Percentiles rank a stretch among this genome's conserved stretches.
Conservation (phyloP, 1,140 invertebrate genomes). For the Nixonia krombeini region DNA sequence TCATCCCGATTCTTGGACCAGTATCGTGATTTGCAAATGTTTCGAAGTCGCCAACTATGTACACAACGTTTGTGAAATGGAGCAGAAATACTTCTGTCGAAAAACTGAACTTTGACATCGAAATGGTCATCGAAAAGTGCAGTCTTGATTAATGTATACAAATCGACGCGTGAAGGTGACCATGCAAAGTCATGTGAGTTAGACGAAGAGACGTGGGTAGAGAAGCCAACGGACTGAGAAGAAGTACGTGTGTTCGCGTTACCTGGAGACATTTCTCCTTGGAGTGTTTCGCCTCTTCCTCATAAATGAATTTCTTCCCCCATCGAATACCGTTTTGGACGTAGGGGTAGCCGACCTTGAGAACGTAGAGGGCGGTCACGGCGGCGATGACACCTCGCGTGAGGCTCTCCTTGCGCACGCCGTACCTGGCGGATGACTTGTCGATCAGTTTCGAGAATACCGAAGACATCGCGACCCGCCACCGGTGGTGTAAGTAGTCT, state of each 20-base stretch:
- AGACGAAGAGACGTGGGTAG: too few species aligned
- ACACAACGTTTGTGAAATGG: too few species aligned
- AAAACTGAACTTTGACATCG: too few species aligned
- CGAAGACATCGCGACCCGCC: slow-evolving; percentile 72
- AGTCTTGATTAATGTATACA: too few species aligned
- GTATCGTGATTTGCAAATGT: too few species aligned
- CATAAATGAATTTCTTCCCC: slow-evolving; percentile 48
- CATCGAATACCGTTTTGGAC: slow-evolving; percentile 46
- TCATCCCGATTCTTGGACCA: too few species aligned
- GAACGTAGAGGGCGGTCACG: slow-evolving; percentile 68
- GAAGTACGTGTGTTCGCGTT: slow-evolving; percentile 5
- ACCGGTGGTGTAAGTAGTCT: slow-evolving; percentile 24
- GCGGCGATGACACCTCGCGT: slow-evolving; percentile 74
- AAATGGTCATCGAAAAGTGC: too few species aligned
- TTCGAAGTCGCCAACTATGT: too few species aligned
- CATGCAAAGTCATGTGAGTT: too few species aligned
- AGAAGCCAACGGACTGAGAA: slow-evolving; percentile 1
- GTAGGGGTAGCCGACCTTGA: slow-evolving; percentile 71
- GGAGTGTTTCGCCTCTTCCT: slow-evolving; percentile 19
- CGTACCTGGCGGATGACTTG: slow-evolving; percentile 72
- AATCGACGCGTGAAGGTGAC: too few species aligned
- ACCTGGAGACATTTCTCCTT: slow-evolving; percentile 32
- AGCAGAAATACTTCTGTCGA: too few species aligned
- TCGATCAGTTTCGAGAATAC: slow-evolving; percentile 80
- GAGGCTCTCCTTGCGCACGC: slow-evolving; percentile 73